phyloP scores from a whole-genome alignment of 1,140 invertebrate species.

The Aporrectodea caliginosa region DNA sequence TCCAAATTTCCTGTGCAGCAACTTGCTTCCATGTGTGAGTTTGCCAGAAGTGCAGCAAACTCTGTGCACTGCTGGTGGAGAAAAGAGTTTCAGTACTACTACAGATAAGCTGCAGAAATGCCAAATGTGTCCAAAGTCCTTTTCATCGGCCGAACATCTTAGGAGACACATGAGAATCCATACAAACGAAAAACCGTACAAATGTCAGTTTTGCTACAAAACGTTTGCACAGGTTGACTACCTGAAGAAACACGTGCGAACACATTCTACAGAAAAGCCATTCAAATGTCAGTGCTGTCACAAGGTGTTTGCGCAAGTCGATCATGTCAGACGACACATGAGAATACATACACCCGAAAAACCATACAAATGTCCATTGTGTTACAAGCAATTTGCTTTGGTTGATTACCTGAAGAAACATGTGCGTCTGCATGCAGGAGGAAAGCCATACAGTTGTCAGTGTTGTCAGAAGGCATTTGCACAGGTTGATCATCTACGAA shows the following conservation, averaged over 20 bases:
- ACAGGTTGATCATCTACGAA: too few relatives aligned
- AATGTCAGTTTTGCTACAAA: not conserved
- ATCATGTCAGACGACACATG: slow-evolving; percentile 90
- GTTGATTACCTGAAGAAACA: not conserved
- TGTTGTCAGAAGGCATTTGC: slow-evolving; percentile 48
- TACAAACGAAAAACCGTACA: slow-evolving; percentile 95
- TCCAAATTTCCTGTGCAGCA: too few relatives aligned
- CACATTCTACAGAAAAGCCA: not conserved
- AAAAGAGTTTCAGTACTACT: too few relatives aligned
- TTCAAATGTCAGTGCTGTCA: not conserved
- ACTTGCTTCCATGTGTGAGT: too few relatives aligned
- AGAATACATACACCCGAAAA: slow-evolving; percentile 97
- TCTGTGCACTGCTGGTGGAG: too few relatives aligned
- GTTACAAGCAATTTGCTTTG: not conserved
- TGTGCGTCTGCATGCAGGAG: not conserved
- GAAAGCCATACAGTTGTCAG: not conserved
- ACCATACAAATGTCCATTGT: slow-evolving; percentile 64
- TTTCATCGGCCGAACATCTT: too few relatives aligned
- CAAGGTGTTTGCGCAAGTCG: slow-evolving; percentile 55
- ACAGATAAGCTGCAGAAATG: too few relatives aligned
- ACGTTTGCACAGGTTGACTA: not conserved
- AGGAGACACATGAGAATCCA: slow-evolving; percentile 92
- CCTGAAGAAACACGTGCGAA: not conserved
- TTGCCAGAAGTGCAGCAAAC: too few relatives aligned
- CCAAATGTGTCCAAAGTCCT: too few relatives aligned